Base-by-base conservation (phyloP, 2,888 invertebrate species). In the Brachypalpus laphriformis region DNA sequence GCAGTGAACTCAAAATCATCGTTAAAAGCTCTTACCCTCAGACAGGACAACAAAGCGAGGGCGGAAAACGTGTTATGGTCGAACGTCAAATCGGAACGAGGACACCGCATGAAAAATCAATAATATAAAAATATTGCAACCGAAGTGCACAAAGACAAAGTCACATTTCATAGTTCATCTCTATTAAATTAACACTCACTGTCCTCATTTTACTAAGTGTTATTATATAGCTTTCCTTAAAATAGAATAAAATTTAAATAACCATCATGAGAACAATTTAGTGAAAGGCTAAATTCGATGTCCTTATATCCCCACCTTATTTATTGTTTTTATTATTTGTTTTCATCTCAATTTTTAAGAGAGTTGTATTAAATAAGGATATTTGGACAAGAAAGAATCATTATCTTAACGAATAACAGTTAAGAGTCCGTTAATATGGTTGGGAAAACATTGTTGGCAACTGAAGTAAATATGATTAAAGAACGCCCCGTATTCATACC, bases 401-500 rank as follows among this genome's bases (percentile, higher is more conserved):
- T 34, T 8, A 3, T 34, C 0, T 34, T 34, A 16, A 31, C 1
- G 11, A 22, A 1, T 4, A 42, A 22, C 20, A 20, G 6, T 3
- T 20, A n/a, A 14, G 0, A 28, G 16, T 16, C n/a, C 1, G 25
- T 31, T 34, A 88, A 87, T 86, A 91, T 91, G 91, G 91, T 91
- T 66, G 90, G 90, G 20, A 90, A 90, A 37, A 87, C 87, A 28
- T 87, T 87, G 18, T 76, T 89, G 81, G 68, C 88, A 56, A 86
- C 87, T 22, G 90, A 90, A 57, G 88, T 88, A 16, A 87, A 87
- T 80, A 88, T 87, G 74, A 83, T 88, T 22, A 91, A 91, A 89
- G 90, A 91, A 89, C 91, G 91, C 89, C 94, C 94, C 9, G 91
- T 94, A 88, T 94, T 94, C 88, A 93, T 94, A 89, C 92, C 94